Conservation (phyloP, 2,113 vertebrate genomes). For the Sphaerodactylus townsendi region DNA sequence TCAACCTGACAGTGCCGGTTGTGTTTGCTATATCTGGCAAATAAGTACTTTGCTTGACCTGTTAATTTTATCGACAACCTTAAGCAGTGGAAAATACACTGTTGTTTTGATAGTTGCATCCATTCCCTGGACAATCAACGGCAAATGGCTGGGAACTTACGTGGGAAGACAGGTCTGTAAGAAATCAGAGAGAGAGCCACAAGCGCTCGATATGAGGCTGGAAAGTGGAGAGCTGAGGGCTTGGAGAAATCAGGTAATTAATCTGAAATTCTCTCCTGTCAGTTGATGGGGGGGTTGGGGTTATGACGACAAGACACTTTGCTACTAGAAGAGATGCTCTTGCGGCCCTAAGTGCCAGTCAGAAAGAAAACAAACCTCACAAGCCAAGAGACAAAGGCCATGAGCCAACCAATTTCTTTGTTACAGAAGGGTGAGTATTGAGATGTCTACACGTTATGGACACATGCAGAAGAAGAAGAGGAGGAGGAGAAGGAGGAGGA, state of each 20-base stretch:
- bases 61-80: slow-evolving; percentile 55
- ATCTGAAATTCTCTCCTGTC: slow-evolving; percentile 44
- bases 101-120: slow-evolving; percentile 22
- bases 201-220: not conserved
- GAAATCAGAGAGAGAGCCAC: slow-evolving; percentile 23
- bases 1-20: not conserved
- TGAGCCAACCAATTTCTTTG: not conserved
- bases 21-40: not conserved
- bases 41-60: slow-evolving; percentile 15
- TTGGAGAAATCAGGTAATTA: slow-evolving; percentile 54
- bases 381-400: not conserved
- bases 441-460: not conserved
- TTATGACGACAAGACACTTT: slow-evolving; percentile 30
- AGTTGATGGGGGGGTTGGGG: slow-evolving; percentile 16
- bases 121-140: slow-evolving; percentile 33
- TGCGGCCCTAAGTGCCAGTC: accelerated
- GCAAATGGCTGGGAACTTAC: slow-evolving; percentile 20
- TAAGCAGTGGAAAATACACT: slow-evolving; percentile 53
- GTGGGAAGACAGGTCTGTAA: slow-evolving; percentile 19
- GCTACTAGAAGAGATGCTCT: not conserved
- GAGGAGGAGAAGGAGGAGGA: too few species aligned
- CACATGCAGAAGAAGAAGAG: too few species aligned
- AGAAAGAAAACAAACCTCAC: not conserved
- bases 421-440: not conserved
- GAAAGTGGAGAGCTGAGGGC: slow-evolving; percentile 33